phyloP scores from a whole-genome alignment of 2,888 invertebrate species.

The Phytoseiulus persimilis region DNA sequence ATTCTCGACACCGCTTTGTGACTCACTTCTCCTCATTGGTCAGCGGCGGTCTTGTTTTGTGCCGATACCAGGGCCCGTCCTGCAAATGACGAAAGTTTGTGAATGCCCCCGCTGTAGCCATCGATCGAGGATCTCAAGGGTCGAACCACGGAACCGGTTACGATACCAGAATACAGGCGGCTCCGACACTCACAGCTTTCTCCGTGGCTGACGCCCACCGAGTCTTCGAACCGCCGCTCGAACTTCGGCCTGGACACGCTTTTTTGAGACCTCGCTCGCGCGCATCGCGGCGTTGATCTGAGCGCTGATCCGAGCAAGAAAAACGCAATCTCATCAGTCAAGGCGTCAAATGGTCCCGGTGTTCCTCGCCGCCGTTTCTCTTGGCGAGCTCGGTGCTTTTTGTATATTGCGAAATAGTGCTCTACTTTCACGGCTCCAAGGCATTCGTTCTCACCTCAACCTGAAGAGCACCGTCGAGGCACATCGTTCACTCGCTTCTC shows the following conservation, averaged over 20 bases:
- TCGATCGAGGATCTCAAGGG: not conserved
- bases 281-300: not conserved
- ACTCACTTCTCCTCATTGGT: slow-evolving; percentile 34
- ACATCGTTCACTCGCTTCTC: not conserved
- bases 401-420: not conserved
- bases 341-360: not conserved
- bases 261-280: not conserved
- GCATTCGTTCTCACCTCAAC: not conserved
- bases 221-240: not conserved
- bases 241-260: not conserved
- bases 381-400: not conserved
- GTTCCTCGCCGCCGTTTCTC: no score
- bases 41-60: slow-evolving; percentile 25
- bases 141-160: not conserved
- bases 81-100: not conserved
- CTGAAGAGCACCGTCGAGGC: not conserved
- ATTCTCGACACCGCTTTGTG: not conserved
- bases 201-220: not conserved
- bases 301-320: not conserved
- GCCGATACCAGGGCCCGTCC: slow-evolving; percentile 23
- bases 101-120: not conserved
- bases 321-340: not conserved
- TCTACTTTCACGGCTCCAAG: not conserved
- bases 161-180: no score
- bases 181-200: not conserved